Evolutionary conservation across 2,797 vertebrate species (phyloP).

Genomic region (Staurois parvus): DNA sequence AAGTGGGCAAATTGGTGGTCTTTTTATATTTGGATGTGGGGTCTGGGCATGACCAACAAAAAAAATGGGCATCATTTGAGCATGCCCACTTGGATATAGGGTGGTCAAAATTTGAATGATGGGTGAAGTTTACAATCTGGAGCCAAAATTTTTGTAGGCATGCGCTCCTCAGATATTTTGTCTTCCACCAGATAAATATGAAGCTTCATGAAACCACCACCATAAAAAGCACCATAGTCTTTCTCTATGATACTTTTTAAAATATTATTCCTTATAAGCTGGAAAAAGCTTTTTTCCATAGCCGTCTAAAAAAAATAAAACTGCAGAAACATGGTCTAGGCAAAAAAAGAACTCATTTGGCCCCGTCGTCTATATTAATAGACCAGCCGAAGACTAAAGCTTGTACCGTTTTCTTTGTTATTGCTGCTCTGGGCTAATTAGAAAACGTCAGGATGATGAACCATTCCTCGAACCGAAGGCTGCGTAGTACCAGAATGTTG

Average conservation of each 20-base stretch:
- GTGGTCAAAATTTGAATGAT: no score
- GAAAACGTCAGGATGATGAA: conserved; percentile 57
- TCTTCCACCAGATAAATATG: not conserved
- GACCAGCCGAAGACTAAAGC: not conserved
- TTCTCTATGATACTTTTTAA: not conserved
- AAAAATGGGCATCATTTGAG: no score
- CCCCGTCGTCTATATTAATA: conserved; percentile 36
- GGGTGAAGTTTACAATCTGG: no score
- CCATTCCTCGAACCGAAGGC: not conserved
- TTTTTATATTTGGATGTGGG: no score
- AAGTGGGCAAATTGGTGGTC: no score
- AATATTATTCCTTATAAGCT: not conserved
- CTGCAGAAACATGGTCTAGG: not conserved
- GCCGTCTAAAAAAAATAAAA: not conserved
- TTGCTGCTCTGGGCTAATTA: conserved; percentile 38
- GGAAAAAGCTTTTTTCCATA: not conserved
- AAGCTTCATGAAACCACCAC: not conserved
- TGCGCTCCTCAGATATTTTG: no score
- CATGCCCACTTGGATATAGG: no score
- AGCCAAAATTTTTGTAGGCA: no score
- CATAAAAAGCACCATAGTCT: not conserved
- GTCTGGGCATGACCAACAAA: no score
- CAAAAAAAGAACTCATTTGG: not conserved
- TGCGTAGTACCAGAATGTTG: not conserved
- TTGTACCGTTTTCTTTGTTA: conserved; percentile 25